Evolutionary conservation across 2,113 vertebrate genomes (phyloP).

Genomic region (Pantherophis guttatus): DNA sequence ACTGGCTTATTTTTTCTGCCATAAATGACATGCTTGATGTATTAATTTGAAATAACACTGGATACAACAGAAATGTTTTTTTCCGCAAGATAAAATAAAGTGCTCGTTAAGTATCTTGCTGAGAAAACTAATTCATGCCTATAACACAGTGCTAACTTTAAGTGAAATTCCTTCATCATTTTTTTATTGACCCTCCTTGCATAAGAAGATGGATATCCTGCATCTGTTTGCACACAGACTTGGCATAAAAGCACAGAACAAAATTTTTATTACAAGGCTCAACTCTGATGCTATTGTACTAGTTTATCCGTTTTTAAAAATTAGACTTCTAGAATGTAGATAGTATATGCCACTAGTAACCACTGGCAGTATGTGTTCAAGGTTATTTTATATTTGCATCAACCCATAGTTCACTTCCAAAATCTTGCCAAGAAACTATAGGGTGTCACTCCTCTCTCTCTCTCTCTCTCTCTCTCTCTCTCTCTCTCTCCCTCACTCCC

Average conservation of each 20-base stretch:
- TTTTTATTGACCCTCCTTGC: not conserved
- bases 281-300: not conserved
- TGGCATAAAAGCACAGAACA: not conserved
- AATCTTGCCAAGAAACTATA: not conserved
- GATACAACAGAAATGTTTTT: not conserved
- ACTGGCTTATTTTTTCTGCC: not conserved
- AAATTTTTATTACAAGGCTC: not conserved
- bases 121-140: not conserved
- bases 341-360: not conserved
- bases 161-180: not conserved
- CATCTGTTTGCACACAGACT: not conserved
- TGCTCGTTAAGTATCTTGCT: not conserved
- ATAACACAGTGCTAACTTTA: not conserved
- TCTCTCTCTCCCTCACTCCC: too few species aligned
- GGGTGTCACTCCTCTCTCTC: not conserved
- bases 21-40: not conserved
- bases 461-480: not conserved
- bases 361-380: not conserved
- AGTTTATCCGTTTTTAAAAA: not conserved
- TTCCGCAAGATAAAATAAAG: not conserved
- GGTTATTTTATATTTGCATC: not conserved
- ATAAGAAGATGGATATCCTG: not conserved
- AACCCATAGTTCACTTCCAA: not conserved
- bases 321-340: not conserved
- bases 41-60: not conserved